Percentiles rank a stretch among this genome's conserved stretches.
Conservation (phyloP, 1,140 invertebrate species). For the Tyrophagus putrescentiae region DNA sequence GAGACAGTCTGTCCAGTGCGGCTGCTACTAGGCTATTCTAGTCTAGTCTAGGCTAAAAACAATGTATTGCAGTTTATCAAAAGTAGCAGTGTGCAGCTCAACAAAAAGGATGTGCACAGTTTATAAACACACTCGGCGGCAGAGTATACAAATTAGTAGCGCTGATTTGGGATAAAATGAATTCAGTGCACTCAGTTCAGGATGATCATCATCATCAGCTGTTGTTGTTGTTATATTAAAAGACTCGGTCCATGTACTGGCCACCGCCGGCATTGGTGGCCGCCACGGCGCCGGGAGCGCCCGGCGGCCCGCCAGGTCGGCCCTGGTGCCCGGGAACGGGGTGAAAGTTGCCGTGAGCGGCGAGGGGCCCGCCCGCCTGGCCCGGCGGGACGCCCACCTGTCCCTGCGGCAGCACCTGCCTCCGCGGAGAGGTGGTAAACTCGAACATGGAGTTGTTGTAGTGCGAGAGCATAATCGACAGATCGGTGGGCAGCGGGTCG, state of each 20-base stretch:
- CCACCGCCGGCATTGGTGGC: conserved; percentile 45
- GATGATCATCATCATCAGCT: background rate
- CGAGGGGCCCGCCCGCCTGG: background rate
- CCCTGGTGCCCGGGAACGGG: background rate
- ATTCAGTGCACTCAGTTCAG: background rate
- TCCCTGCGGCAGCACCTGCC: conserved; percentile 27
- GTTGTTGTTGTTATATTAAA: background rate
- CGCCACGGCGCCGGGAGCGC: conserved; percentile 35
- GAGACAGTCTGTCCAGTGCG: too few species aligned
- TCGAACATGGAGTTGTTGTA: conserved; percentile 93
- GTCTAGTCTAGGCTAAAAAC: too few species aligned
- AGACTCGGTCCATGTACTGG: conserved; percentile 47
- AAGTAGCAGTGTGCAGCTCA: too few species aligned
- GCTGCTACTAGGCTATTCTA: too few species aligned
- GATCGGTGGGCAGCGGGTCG: conserved; percentile 81
- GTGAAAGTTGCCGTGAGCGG: too few species aligned
- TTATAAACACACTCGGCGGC: too few species aligned
- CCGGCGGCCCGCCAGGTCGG: background rate
- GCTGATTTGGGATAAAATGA: too few species aligned
- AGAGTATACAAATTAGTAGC: too few species aligned
- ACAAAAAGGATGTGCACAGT: too few species aligned
- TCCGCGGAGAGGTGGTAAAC: conserved; percentile 65
- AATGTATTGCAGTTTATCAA: too few species aligned
- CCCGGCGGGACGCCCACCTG: conserved; percentile 24
- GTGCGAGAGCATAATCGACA: conserved; percentile 80